Conservation (phyloP, 2,888 invertebrate genomes). For the Drosophila algonquin region DNA sequence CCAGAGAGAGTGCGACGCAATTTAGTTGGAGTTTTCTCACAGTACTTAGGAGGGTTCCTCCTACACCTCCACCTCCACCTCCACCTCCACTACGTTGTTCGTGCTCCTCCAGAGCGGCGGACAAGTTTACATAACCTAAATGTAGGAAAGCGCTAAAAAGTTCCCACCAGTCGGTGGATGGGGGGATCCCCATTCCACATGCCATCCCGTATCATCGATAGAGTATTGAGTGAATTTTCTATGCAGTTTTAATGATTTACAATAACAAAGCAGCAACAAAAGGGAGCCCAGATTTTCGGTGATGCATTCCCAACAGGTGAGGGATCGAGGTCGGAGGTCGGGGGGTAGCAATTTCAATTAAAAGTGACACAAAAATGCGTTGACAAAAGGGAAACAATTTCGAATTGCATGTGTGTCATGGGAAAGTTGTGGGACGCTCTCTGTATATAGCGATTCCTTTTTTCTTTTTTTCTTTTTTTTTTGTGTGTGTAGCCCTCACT, state of each 20-base stretch:
- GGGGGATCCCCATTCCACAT: neutral
- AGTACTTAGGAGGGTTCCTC: conserved; percentile 60
- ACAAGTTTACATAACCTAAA: conserved; percentile 74
- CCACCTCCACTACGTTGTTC: conserved; percentile 1
- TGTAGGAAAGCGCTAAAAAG: conserved; percentile 66
- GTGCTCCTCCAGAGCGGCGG: conserved; percentile 36
- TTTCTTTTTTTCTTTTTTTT: neutral
- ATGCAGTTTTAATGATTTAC: conserved; percentile 71
- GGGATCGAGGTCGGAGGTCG: neutral
- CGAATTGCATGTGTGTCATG: conserved; percentile 69
- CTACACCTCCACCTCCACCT: neutral
- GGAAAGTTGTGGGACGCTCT: conserved; percentile 54
- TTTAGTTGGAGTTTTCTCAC: conserved; percentile 65
- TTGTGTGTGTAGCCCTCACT: neutral
- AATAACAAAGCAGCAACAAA: conserved; percentile 53
- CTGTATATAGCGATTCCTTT: conserved; percentile 18
- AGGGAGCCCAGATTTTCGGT: conserved; percentile 39
- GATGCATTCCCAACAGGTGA: conserved; percentile 75
- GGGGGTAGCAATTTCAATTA: conserved; percentile 69
- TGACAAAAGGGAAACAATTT: conserved; percentile 74
- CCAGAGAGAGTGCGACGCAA: conserved; percentile 49
- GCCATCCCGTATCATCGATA: conserved; percentile 20
- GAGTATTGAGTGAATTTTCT: conserved; percentile 35
- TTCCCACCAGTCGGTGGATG: conserved; percentile 56
- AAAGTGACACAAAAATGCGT: conserved; percentile 71